Evolutionary conservation across 2,888 invertebrate genomes (phyloP).

Genomic region (Lomographa bimaculata): DNA sequence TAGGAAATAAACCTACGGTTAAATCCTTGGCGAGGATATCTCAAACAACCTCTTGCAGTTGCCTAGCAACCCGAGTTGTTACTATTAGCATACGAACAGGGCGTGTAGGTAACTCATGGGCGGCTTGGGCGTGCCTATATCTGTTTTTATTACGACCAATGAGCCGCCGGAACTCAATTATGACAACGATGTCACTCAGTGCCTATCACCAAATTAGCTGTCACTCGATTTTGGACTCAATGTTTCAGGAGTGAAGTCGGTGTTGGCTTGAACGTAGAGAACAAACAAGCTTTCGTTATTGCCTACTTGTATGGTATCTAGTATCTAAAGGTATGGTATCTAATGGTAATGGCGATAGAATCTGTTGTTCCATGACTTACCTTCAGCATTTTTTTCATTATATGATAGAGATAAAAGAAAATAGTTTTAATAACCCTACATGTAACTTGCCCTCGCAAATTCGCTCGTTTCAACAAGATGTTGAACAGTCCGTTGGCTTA

Average conservation of each 20-base stretch:
- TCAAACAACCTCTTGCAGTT: constrained; percentile 32
- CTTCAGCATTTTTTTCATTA: too few relatives aligned
- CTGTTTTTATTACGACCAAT: constrained; percentile 56
- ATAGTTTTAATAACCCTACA: too few relatives aligned
- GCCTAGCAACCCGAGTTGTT: constrained; percentile 50
- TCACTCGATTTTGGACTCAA: constrained; percentile 34
- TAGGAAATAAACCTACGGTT: too few relatives aligned
- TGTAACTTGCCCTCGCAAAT: too few relatives aligned
- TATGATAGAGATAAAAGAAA: too few relatives aligned
- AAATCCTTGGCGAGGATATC: too few relatives aligned
- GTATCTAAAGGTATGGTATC: too few relatives aligned
- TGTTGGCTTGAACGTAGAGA: constrained; percentile 26
- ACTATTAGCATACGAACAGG: constrained; percentile 36
- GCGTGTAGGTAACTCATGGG: constrained; percentile 46
- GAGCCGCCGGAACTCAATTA: constrained; percentile 65
- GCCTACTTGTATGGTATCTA: too few relatives aligned
- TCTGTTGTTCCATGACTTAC: too few relatives aligned
- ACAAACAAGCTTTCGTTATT: constrained; percentile 54
- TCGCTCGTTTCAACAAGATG: too few relatives aligned
- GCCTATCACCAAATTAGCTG: constrained; percentile 47
- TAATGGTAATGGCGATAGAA: too few relatives aligned
- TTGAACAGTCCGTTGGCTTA: too few relatives aligned
- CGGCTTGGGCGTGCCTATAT: constrained; percentile 37
- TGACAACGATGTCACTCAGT: constrained; percentile 69
- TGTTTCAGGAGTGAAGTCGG: constrained; percentile 1